phyloP scores from a whole-genome alignment of 2,113 vertebrate species.

The Origma solitaria region DNA sequence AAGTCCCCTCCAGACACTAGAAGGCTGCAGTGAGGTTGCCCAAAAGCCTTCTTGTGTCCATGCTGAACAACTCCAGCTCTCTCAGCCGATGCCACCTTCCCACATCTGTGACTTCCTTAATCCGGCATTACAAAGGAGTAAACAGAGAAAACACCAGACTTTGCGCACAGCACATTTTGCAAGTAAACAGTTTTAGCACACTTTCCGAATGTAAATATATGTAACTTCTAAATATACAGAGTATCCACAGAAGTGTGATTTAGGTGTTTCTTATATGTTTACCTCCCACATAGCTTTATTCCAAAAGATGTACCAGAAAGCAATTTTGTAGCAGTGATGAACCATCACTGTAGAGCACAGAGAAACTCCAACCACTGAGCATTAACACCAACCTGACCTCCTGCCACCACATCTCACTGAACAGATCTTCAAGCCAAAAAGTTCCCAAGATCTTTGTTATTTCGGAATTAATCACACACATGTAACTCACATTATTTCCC shows the following conservation, averaged over 20 bases:
- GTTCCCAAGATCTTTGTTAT: background rate
- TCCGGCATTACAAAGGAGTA: background rate
- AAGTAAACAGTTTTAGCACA: background rate
- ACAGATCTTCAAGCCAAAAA: background rate
- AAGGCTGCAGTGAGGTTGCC: background rate
- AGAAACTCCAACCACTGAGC: background rate
- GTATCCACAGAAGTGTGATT: background rate
- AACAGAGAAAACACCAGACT: background rate
- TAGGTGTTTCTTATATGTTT: background rate
- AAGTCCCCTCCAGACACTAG: background rate
- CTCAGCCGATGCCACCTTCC: background rate
- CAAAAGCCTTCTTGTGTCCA: background rate
- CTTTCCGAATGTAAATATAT: background rate
- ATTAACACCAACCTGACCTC: background rate
- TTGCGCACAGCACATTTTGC: rapidly evolving
- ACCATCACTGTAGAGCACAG: background rate
- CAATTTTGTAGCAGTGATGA: background rate
- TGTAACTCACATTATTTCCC: background rate
- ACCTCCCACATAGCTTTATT: background rate
- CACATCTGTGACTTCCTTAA: background rate
- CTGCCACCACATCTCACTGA: background rate
- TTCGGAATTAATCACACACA: background rate
- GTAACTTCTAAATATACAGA: background rate
- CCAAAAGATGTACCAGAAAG: background rate
- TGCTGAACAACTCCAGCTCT: background rate